Evolutionary conservation across 1,140 invertebrate species (phyloP).

Genomic region (Belonocnema kinseyi): DNA sequence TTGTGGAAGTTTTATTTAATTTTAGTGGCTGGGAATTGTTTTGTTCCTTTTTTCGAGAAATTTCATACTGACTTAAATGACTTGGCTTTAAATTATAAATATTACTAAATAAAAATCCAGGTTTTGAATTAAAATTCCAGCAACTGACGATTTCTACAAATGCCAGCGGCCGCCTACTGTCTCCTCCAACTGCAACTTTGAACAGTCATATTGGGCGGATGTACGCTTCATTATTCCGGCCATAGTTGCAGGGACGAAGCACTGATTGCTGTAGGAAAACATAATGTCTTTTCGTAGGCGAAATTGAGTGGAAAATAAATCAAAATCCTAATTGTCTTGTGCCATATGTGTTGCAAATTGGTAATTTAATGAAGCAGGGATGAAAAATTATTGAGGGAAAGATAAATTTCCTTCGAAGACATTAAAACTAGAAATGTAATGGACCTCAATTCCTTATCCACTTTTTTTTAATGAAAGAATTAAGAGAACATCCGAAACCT

Average conservation of each 20-base stretch:
- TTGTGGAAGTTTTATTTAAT: too few species aligned
- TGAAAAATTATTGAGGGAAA: background rate
- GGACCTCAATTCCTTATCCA: background rate
- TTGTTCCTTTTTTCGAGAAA: too few species aligned
- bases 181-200: slow-evolving; percentile 16
- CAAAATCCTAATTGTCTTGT: background rate
- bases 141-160: slow-evolving; percentile 44
- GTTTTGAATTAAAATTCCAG: background rate
- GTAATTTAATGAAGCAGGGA: background rate
- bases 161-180: slow-evolving; percentile 52
- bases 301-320: background rate
- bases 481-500: slow-evolving; percentile 13
- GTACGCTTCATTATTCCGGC: background rate
- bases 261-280: background rate
- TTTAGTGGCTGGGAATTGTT: too few species aligned
- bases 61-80: too few species aligned
- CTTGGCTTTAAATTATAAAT: too few species aligned
- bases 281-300: background rate
- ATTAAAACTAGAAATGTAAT: background rate
- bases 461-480: background rate
- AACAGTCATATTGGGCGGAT: slow-evolving; percentile 7
- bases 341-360: too few species aligned
- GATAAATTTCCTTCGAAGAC: background rate
- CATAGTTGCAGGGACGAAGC: background rate
- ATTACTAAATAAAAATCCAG: too few species aligned